Evolutionary conservation across 2,888 invertebrate genomes (phyloP).

Genomic region (Diploptera punctata): DNA sequence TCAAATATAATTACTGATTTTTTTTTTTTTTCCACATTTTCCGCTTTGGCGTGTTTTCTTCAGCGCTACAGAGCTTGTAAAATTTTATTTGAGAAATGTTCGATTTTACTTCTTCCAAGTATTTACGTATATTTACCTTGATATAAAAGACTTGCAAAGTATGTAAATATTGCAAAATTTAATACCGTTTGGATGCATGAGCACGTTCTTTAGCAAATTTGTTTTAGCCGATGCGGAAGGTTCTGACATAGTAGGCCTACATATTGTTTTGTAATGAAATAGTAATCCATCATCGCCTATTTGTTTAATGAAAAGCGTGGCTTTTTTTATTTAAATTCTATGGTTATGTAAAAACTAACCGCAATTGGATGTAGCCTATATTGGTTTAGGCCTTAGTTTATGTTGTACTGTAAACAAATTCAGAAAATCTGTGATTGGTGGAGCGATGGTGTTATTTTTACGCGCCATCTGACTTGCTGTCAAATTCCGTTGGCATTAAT

Average conservation of each 20-base stretch:
- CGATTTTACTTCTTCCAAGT: not conserved
- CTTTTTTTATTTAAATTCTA: not conserved
- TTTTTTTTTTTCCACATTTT: no score
- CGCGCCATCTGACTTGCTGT: no score
- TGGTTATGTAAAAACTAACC: not conserved
- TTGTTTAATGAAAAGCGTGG: not conserved
- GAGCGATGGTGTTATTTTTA: no score
- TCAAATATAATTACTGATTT: not conserved
- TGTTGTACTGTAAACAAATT: no score
- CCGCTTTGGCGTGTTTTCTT: no score
- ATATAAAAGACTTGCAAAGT: not conserved
- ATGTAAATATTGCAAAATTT: not conserved
- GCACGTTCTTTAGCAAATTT: not conserved
- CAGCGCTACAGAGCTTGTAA: no score
- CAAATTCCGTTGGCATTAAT: no score
- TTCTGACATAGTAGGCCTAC: not conserved
- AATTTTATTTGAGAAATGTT: not conserved
- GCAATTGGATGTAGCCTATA: no score
- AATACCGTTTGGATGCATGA: not conserved
- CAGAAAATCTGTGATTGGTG: no score
- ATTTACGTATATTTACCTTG: not conserved
- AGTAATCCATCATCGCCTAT: not conserved
- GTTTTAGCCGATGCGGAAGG: not conserved
- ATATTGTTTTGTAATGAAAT: not conserved
- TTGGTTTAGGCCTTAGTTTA: no score